These are phyloP conservation scores for Ochotona curzoniae DNA, from an alignment of 2,113 vertebrate genomes.

Conservation along the genomic window DNA sequence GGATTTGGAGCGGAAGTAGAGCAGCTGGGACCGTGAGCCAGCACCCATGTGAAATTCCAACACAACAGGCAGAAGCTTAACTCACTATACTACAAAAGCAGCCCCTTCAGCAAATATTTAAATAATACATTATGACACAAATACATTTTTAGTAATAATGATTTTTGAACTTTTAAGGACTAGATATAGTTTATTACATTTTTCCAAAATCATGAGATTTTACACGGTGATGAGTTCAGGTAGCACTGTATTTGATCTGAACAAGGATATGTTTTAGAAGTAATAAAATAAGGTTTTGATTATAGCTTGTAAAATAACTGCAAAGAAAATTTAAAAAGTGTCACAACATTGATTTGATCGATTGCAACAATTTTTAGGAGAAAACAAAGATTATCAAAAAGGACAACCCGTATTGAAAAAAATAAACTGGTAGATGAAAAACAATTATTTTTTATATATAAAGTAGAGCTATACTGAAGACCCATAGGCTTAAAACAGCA, in stretches of 20 bases:
- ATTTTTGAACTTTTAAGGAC: neutral
- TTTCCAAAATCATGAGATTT: neutral
- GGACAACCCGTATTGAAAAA: conserved; percentile 14
- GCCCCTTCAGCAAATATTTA: neutral
- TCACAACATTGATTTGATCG: neutral
- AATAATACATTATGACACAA: neutral
- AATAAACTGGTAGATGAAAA: neutral
- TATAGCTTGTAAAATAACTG: conserved; percentile 7
- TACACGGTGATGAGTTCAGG: neutral
- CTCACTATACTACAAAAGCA: no score
- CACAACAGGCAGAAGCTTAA: no score
- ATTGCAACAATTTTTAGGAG: conserved; percentile 24
- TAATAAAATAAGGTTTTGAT: conserved; percentile 10
- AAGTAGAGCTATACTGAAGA: neutral
- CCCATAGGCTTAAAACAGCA: neutral
- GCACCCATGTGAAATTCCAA: no score
- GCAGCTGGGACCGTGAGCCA: no score
- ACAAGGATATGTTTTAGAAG: neutral
- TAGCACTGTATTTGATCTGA: neutral
- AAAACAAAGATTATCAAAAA: neutral
- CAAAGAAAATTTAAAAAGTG: neutral
- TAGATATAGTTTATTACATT: neutral
- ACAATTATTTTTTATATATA: conserved; percentile 14
- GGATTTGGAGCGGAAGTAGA: no score
- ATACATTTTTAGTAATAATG: neutral